phyloP scores from a whole-genome alignment of 2,888 invertebrate genomes.

The Eristalis intricaria region DNA sequence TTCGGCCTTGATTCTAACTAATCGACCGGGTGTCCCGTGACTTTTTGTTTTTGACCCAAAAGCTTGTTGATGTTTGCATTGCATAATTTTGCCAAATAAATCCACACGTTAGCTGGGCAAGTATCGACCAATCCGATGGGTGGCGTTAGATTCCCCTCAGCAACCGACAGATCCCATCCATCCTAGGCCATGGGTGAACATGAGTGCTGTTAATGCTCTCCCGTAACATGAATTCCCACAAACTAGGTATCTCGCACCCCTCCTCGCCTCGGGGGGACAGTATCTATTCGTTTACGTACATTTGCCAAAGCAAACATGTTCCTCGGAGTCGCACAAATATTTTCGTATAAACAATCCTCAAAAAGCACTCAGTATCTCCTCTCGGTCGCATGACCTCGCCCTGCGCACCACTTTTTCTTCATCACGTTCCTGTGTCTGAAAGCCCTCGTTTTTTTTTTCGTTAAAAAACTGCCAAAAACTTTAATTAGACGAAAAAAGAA shows the following conservation, averaged over 20 bases:
- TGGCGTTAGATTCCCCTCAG: too few species aligned
- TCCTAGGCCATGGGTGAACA: neutral
- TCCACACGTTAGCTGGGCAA: too few species aligned
- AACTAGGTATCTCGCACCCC: neutral
- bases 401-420: too few species aligned
- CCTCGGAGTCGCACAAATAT: neutral
- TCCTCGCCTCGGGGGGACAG: neutral
- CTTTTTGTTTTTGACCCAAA: too few species aligned
- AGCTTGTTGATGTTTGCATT: too few species aligned
- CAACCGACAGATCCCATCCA: neutral
- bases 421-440: neutral
- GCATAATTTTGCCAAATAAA: too few species aligned
- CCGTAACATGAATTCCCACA: too few species aligned
- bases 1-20: neutral
- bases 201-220: neutral
- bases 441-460: neutral
- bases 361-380: neutral
- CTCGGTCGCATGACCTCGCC: neutral
- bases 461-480: conserved; percentile 15
- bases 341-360: neutral
- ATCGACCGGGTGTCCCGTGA: neutral
- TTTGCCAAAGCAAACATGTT: neutral
- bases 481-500: conserved; percentile 25
- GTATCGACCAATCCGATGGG: too few species aligned
- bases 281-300: neutral